Conservation (phyloP, 2,797 vertebrate genomes). For the Bradypodion pumilum region DNA sequence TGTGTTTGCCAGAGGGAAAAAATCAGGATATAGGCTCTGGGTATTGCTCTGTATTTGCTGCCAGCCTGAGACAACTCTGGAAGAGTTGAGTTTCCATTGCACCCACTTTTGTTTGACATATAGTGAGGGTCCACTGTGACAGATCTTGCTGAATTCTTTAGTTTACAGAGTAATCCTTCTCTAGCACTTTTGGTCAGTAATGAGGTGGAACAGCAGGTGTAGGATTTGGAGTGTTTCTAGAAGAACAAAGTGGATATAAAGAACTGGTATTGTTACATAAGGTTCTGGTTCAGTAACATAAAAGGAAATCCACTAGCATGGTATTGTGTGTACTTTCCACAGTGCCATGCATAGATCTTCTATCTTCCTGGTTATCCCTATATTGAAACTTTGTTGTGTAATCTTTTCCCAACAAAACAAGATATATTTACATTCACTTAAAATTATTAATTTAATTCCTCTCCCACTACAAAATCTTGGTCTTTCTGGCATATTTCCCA, state of each 20-base stretch:
- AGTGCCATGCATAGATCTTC: background rate
- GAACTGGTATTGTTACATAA: background rate
- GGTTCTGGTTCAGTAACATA: background rate
- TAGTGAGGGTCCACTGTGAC: background rate
- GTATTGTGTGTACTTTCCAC: background rate
- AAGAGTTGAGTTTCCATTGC: background rate
- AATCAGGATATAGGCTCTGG: background rate
- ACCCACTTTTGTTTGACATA: background rate
- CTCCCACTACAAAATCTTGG: constrained; percentile 66
- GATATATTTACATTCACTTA: constrained; percentile 32
- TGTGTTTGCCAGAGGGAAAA: no score
- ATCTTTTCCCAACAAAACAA: constrained; percentile 20
- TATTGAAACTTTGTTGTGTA: constrained; percentile 42
- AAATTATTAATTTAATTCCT: constrained; percentile 55
- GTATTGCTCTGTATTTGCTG: background rate
- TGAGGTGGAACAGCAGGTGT: no score
- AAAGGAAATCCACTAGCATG: background rate
- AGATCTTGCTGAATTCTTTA: background rate
- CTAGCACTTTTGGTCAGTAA: background rate
- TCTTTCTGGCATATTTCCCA: constrained; percentile 71
- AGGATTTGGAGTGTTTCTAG: background rate
- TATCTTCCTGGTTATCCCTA: constrained; percentile 38
- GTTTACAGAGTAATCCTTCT: background rate
- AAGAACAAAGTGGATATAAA: background rate
- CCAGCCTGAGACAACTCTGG: background rate